These are phyloP conservation scores for Casuarius casuarius DNA, from an alignment of 2,113 vertebrate species.

Conservation along the genomic window DNA sequence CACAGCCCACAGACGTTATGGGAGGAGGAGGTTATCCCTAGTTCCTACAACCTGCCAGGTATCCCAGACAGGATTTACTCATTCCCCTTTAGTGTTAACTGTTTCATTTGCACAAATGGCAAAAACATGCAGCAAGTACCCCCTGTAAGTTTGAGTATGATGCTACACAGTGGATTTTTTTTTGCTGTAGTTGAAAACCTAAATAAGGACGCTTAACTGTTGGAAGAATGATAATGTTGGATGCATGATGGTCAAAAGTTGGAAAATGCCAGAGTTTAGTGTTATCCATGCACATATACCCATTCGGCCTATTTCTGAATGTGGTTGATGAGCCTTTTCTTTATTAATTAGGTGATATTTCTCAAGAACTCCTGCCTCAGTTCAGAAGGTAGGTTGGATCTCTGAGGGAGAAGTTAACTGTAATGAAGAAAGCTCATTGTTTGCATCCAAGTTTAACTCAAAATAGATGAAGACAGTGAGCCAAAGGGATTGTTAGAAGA, in stretches of 20 bases:
- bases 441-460: background rate
- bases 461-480: background rate
- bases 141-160: background rate
- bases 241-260: rapidly evolving
- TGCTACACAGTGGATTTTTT: background rate
- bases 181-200: background rate
- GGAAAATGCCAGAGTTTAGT: background rate
- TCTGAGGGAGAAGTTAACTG: background rate
- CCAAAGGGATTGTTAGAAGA: background rate
- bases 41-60: background rate
- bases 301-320: background rate
- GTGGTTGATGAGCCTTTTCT: background rate
- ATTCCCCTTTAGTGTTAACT: background rate
- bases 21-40: background rate
- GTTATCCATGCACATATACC: background rate
- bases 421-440: background rate
- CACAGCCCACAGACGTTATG: rapidly evolving
- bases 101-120: background rate
- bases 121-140: background rate
- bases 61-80: background rate
- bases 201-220: background rate
- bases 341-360: background rate
- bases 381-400: background rate
- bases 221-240: background rate
- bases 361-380: background rate